These are phyloP conservation scores for Litoditis marina DNA, from an alignment of 2,888 invertebrate genomes.

Conservation along the genomic window DNA sequence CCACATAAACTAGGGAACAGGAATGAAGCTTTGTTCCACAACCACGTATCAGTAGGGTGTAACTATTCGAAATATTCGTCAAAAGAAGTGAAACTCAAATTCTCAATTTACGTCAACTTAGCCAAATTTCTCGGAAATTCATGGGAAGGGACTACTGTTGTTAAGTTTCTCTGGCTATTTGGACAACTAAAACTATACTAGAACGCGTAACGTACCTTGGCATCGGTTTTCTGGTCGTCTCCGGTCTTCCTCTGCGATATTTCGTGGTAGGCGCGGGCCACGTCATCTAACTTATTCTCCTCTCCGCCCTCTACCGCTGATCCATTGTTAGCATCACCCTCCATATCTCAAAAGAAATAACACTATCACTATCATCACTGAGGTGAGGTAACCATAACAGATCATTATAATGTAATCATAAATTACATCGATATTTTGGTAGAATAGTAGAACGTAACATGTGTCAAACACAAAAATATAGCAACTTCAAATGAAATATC, in stretches of 20 bases:
- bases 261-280: slow-evolving; percentile 17
- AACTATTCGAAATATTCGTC: too few species aligned
- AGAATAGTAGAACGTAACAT: too few species aligned
- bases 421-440: too few species aligned
- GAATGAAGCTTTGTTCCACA: too few species aligned
- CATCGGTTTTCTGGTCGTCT: slow-evolving; percentile 16
- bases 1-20: too few species aligned
- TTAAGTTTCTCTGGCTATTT: background rate
- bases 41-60: too few species aligned
- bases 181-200: background rate
- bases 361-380: background rate
- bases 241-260: slow-evolving; percentile 11
- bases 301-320: slow-evolving; percentile 5
- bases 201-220: slow-evolving; percentile 12
- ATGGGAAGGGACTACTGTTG: too few species aligned
- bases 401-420: background rate
- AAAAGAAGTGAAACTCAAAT: too few species aligned
- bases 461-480: background rate
- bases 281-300: slow-evolving; percentile 17
- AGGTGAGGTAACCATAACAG: background rate
- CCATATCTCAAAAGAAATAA: background rate
- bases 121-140: too few species aligned
- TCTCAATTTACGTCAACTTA: too few species aligned
- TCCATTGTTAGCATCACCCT: slow-evolving; percentile 4
- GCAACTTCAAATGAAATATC: background rate